These are phyloP conservation scores for Rhinichthys osculus DNA, from an alignment of 2,797 vertebrate species.

Conservation along the genomic window DNA sequence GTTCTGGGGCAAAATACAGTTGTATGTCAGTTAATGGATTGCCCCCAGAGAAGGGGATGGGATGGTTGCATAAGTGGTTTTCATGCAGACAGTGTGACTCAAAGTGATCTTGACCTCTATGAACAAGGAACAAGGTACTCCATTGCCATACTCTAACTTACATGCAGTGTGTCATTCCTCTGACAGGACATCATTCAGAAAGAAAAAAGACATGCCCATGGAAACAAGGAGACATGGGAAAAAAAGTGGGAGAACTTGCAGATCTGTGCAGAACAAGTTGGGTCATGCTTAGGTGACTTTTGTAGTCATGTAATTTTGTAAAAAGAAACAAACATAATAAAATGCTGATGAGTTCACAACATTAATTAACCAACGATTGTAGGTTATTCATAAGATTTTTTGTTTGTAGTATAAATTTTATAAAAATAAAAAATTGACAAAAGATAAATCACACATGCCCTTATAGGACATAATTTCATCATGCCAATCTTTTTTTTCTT, in stretches of 20 bases:
- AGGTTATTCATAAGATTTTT: neutral
- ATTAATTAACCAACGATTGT: neutral
- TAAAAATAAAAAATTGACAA: neutral
- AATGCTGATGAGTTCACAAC: neutral
- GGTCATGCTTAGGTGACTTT: constrained; percentile 22
- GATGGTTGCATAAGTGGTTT: neutral
- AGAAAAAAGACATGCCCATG: neutral
- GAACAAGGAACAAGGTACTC: neutral
- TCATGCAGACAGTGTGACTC: neutral
- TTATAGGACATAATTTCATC: neutral
- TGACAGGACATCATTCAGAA: neutral
- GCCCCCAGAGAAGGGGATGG: constrained; percentile 7
- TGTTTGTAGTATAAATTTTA: neutral
- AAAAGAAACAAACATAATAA: constrained; percentile 5
- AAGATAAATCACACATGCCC: neutral
- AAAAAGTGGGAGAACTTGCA: neutral
- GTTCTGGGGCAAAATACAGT: constrained; percentile 34
- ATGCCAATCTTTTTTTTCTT: neutral
- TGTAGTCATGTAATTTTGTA: constrained; percentile 3
- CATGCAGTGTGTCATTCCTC: neutral
- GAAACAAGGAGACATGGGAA: neutral
- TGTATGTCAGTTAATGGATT: constrained; percentile 47
- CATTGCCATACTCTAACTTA: neutral
- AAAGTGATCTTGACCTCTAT: neutral
- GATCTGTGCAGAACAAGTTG: constrained; percentile 24